phyloP scores from a whole-genome alignment of 2,888 invertebrate species.

The Parascotia fuliginaria region DNA sequence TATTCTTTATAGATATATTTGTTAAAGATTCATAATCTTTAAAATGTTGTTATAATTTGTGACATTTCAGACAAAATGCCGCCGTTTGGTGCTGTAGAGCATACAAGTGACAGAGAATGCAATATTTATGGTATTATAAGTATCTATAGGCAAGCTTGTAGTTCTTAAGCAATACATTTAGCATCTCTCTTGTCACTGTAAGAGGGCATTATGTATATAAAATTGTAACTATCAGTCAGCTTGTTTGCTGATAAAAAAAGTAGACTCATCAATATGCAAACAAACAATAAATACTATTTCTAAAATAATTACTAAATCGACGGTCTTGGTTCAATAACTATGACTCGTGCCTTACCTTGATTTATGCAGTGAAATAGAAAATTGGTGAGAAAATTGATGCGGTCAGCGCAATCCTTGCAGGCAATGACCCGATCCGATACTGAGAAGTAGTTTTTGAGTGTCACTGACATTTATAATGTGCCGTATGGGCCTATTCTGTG shows the following conservation, averaged over 20 bases:
- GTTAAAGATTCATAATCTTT: too few species aligned
- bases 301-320: conserved; percentile 15
- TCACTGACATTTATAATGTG: conserved; percentile 55
- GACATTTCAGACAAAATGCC: too few species aligned
- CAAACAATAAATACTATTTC: conserved; percentile 11
- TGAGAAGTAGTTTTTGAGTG: conserved; percentile 59
- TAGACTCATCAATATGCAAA: neutral
- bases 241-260: neutral
- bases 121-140: too few species aligned
- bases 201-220: too few species aligned
- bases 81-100: too few species aligned
- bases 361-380: conserved; percentile 76
- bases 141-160: too few species aligned
- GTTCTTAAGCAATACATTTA: too few species aligned
- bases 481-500: conserved; percentile 14
- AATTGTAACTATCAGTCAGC: too few species aligned
- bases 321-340: conserved; percentile 54
- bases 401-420: conserved; percentile 59
- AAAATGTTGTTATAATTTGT: too few species aligned
- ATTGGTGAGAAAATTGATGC: conserved; percentile 79
- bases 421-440: conserved; percentile 61
- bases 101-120: too few species aligned
- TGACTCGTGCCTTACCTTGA: conserved; percentile 77
- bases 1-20: too few species aligned
- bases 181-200: too few species aligned